Conservation (phyloP, 2,888 invertebrate species). For the Aleiodes testaceus region DNA sequence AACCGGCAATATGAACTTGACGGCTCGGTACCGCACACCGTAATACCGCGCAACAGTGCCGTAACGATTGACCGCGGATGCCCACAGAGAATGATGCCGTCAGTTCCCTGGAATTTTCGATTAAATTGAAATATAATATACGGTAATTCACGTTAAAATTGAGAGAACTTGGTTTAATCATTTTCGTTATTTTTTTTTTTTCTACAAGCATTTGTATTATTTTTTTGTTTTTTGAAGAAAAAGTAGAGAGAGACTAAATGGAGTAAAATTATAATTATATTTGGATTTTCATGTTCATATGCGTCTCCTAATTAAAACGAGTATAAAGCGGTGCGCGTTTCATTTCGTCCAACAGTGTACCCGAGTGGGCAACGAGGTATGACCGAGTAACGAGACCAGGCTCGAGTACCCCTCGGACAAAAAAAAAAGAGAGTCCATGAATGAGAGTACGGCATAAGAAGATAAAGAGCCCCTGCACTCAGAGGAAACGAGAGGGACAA, state of each 20-base stretch:
- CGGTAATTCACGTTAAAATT: not conserved
- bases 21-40: conserved; percentile 68
- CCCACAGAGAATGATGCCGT: conserved; percentile 33
- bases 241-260: not conserved
- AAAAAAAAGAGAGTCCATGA: conserved; percentile 13
- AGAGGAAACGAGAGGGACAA: conserved; percentile 2
- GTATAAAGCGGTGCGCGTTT: conserved; percentile 48
- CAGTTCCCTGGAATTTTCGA: conserved; percentile 23
- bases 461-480: conserved; percentile 18
- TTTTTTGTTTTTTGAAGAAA: not conserved
- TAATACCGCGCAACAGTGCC: conserved; percentile 57
- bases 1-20: conserved; percentile 72
- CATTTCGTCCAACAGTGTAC: conserved; percentile 39
- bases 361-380: conserved; percentile 45
- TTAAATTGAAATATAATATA: conserved; percentile 30
- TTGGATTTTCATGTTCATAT: conserved; percentile 45
- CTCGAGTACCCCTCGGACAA: conserved; percentile 37
- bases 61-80: conserved; percentile 50
- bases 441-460: conserved; percentile 27
- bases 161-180: conserved; percentile 21
- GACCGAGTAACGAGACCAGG: conserved; percentile 52
- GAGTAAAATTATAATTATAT: conserved; percentile 30
- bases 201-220: too few species aligned
- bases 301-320: conserved; percentile 48
- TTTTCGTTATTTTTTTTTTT: not conserved